Conservation (phyloP, 2,113 vertebrate species). For the Jacana jacana region DNA sequence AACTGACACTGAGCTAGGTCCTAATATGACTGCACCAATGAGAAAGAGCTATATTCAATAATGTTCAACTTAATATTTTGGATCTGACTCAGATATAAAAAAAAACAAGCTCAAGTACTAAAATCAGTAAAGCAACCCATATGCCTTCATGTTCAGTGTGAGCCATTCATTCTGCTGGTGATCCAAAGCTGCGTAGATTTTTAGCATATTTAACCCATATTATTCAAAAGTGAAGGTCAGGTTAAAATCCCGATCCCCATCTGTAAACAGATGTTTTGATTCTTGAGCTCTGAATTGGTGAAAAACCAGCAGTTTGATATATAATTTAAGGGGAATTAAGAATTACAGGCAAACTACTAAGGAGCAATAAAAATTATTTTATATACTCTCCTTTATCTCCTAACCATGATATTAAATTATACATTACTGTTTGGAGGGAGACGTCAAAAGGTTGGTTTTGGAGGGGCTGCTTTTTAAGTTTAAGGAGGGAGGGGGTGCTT, state of each 20-base stretch:
- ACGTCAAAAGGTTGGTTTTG: background rate
- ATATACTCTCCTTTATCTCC: background rate
- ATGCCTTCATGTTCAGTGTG: background rate
- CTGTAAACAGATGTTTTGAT: background rate
- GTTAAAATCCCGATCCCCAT: slow-evolving; percentile 42
- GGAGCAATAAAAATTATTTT: slow-evolving; percentile 31
- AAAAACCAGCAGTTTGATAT: slow-evolving; percentile 48
- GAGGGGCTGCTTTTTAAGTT: background rate
- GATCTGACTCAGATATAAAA: background rate
- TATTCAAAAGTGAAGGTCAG: background rate
- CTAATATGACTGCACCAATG: background rate
- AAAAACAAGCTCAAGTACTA: background rate
- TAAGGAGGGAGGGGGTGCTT: background rate
- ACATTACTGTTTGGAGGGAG: background rate
- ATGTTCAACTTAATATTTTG: background rate
- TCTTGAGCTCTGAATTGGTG: slow-evolving; percentile 56
- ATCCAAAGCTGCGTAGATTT: background rate
- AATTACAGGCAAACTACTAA: background rate
- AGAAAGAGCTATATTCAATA: background rate
- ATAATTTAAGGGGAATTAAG: background rate
- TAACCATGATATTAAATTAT: background rate
- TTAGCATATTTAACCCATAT: background rate
- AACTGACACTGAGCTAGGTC: background rate
- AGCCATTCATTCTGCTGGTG: background rate
- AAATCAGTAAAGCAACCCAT: background rate